Percentiles rank a stretch among this genome's conserved stretches.
Conservation (phyloP, 2,113 vertebrate genomes). For the Machaerirhynchus nigripectus region DNA sequence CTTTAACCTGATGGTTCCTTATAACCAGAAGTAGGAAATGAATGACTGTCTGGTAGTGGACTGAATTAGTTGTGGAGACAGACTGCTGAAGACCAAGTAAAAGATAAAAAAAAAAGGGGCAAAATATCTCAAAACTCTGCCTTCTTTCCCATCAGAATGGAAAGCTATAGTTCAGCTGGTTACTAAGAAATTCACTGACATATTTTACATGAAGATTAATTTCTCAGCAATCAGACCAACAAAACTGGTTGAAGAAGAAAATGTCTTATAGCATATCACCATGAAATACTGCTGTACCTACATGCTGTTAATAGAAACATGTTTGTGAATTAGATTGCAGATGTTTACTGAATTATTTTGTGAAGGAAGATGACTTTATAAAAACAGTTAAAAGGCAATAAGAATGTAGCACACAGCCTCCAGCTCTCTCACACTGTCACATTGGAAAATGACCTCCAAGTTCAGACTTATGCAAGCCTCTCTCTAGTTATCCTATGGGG, state of each 20-base stretch:
- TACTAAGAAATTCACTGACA: neutral
- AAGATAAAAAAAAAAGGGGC: neutral
- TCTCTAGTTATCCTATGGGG: neutral
- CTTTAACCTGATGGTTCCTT: neutral
- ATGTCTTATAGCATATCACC: neutral
- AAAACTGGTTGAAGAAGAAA: neutral
- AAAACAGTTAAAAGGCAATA: neutral
- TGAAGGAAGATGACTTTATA: neutral
- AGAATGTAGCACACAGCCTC: neutral
- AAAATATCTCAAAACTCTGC: neutral
- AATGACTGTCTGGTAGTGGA: neutral
- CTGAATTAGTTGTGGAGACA: neutral
- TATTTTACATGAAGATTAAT: neutral
- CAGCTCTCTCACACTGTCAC: neutral
- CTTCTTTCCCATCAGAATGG: neutral
- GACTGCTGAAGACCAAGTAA: neutral
- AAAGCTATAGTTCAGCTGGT: neutral
- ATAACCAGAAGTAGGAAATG: neutral
- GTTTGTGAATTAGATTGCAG: neutral
- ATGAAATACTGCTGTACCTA: neutral
- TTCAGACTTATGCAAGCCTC: neutral
- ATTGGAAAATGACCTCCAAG: neutral
- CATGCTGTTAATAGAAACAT: neutral
- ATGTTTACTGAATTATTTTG: neutral
- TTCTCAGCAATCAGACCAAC: neutral